A percentile compares a stretch with the other conserved stretches of the same genome.
Evolutionary conservation across 2,888 invertebrate species (phyloP).

Genomic region (Tenthredo notha): DNA sequence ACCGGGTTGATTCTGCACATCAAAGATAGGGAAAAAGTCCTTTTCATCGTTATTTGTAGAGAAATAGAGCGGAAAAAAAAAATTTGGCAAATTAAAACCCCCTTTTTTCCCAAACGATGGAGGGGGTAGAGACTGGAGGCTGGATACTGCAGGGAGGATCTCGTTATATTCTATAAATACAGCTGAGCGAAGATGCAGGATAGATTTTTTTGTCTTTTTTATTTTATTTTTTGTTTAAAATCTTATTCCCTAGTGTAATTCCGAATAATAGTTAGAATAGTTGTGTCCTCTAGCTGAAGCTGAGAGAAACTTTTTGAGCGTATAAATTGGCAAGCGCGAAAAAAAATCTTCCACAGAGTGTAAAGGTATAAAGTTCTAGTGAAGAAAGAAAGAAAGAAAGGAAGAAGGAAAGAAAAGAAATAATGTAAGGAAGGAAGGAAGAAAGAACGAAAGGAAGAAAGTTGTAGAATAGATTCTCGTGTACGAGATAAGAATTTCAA

Average conservation of each 20-base stretch:
- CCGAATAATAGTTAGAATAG: too few species aligned
- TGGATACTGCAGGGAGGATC: too few species aligned
- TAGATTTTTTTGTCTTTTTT: too few species aligned
- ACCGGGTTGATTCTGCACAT: background rate
- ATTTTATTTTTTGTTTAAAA: too few species aligned
- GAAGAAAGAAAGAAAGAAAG: background rate
- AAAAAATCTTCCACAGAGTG: background rate
- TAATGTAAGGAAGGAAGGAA: background rate
- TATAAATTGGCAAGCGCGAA: background rate
- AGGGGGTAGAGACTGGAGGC: too few species aligned
- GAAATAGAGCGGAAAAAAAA: too few species aligned
- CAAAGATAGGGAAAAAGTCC: background rate
- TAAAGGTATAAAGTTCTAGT: background rate
- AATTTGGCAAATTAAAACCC: background rate
- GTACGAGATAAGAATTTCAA: slow-evolving; percentile 15
- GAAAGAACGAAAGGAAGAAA: background rate
- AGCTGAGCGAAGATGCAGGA: too few species aligned
- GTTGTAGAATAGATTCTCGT: background rate
- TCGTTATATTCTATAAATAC: too few species aligned
- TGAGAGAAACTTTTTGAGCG: background rate
- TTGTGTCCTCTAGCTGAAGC: too few species aligned
- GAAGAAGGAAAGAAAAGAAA: background rate
- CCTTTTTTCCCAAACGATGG: too few species aligned
- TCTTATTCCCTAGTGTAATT: too few species aligned
- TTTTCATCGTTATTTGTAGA: background rate